A percentile compares a stretch with the other conserved stretches of the same genome.
Evolutionary conservation across 2,797 vertebrate species (phyloP).

Genomic region (Sparus aurata): DNA sequence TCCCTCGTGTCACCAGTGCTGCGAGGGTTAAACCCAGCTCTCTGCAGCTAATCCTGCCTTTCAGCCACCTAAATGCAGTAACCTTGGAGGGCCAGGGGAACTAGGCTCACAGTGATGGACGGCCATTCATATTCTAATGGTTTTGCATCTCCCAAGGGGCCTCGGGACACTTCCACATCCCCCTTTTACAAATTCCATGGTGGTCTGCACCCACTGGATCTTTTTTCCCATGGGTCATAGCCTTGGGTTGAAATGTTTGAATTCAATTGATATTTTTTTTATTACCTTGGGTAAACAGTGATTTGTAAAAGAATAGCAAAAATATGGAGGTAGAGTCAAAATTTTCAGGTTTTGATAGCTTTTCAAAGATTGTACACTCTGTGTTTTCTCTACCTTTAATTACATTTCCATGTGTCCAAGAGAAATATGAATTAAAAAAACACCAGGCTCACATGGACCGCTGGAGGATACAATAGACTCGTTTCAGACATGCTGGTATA

Average conservation of each 20-base stretch:
- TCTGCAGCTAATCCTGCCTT: conserved; percentile 75
- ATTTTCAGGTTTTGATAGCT: conserved; percentile 33
- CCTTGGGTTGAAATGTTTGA: conserved; percentile 1
- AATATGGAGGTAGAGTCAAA: not conserved
- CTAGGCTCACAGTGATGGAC: conserved; percentile 52
- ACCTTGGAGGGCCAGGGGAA: conserved; percentile 60
- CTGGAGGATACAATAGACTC: conserved; percentile 4
- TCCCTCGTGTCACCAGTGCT: conserved; percentile 5
- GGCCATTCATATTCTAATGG: conserved; percentile 79
- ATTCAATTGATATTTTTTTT: not conserved
- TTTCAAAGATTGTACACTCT: conserved; percentile 22
- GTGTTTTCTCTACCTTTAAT: conserved; percentile 33
- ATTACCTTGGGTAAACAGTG: conserved; percentile 2
- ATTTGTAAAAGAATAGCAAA: conserved; percentile 18
- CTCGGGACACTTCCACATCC: conserved; percentile 37
- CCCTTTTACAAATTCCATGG: conserved; percentile 37
- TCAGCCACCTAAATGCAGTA: conserved; percentile 70
- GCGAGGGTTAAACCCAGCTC: conserved; percentile 53
- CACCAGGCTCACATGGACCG: conserved; percentile 8
- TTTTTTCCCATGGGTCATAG: conserved; percentile 18
- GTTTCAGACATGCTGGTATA: conserved; percentile 26
- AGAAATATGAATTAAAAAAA: conserved; percentile 26
- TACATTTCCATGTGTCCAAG: conserved; percentile 50
- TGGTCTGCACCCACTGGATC: conserved; percentile 45
- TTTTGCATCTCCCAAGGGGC: conserved; percentile 32